phyloP scores from a whole-genome alignment of 2,113 vertebrate genomes.

The Vimba vimba region DNA sequence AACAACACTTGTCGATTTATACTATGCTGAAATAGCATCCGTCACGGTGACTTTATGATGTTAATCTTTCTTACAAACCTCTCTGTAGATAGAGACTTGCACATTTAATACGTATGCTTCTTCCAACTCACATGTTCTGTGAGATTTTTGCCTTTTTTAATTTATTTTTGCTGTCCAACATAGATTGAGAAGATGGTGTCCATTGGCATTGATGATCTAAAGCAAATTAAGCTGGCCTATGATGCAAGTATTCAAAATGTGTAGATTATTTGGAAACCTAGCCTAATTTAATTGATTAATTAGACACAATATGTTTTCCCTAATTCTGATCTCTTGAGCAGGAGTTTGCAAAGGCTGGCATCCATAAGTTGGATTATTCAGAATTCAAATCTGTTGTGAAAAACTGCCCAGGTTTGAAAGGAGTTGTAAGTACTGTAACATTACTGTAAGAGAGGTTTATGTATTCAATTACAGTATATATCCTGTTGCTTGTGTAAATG shows the following conservation, averaged over 20 bases:
- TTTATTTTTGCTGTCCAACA: conserved; percentile 45
- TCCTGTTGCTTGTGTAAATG: neutral
- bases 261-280: neutral
- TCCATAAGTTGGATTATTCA: conserved; percentile 64
- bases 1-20: neutral
- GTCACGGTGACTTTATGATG: neutral
- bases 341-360: conserved; percentile 71
- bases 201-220: conserved; percentile 67
- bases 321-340: conserved; percentile 52
- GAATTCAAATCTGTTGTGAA: conserved; percentile 73
- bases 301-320: neutral
- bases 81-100: neutral
- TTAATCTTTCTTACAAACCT: neutral
- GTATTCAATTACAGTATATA: neutral
- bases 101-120: neutral
- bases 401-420: conserved; percentile 68
- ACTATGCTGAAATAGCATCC: neutral
- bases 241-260: conserved; percentile 64
- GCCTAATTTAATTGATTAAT: neutral
- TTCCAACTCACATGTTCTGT: neutral
- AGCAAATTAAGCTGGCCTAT: conserved; percentile 74
- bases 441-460: neutral
- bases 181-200: conserved; percentile 75
- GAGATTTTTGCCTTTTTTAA: neutral
- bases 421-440: conserved; percentile 62